A percentile compares a stretch with the other conserved stretches of the same genome.
Evolutionary conservation across 1,140 invertebrate genomes (phyloP).

Genomic region (Elymnias hypermnestra): DNA sequence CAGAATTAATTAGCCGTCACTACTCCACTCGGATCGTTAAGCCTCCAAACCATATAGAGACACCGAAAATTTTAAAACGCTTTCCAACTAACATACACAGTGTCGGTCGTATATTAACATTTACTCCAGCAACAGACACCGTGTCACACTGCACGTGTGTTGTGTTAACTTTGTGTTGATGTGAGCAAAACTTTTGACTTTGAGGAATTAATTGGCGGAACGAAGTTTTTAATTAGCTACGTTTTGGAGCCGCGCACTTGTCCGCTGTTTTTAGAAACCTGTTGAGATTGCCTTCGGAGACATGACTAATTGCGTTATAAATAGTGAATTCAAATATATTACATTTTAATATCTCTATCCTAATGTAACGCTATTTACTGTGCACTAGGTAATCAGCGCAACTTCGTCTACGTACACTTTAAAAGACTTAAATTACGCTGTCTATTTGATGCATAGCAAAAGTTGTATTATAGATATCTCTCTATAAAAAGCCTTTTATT

Average conservation of each 20-base stretch:
- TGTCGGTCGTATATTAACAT: no score
- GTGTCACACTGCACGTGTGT: not conserved
- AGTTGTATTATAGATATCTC: no score
- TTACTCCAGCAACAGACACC: no score
- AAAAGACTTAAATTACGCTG: no score
- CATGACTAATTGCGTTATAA: slow-evolving; percentile 32
- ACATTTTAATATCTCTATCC: slow-evolving; percentile 22
- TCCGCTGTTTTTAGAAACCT: slow-evolving; percentile 16
- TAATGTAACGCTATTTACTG: not conserved
- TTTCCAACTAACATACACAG: slow-evolving; percentile 16
- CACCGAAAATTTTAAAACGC: slow-evolving; percentile 31
- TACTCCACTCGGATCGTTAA: slow-evolving; percentile 39
- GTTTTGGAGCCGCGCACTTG: slow-evolving; percentile 37
- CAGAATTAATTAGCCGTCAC: slow-evolving; percentile 55
- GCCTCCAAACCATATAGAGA: slow-evolving; percentile 45
- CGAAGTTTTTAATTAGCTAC: slow-evolving; percentile 59
- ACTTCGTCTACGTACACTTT: no score
- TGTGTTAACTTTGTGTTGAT: slow-evolving; percentile 11
- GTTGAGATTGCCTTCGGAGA: slow-evolving; percentile 25
- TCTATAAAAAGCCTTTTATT: no score
- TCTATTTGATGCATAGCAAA: no score
- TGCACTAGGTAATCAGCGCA: slow-evolving; percentile 4
- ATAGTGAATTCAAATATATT: slow-evolving; percentile 24
- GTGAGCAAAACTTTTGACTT: slow-evolving; percentile 56
- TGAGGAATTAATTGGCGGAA: slow-evolving; percentile 68